Conservation (phyloP, 2,797 vertebrate genomes). For the Aldrovandia affinis region DNA sequence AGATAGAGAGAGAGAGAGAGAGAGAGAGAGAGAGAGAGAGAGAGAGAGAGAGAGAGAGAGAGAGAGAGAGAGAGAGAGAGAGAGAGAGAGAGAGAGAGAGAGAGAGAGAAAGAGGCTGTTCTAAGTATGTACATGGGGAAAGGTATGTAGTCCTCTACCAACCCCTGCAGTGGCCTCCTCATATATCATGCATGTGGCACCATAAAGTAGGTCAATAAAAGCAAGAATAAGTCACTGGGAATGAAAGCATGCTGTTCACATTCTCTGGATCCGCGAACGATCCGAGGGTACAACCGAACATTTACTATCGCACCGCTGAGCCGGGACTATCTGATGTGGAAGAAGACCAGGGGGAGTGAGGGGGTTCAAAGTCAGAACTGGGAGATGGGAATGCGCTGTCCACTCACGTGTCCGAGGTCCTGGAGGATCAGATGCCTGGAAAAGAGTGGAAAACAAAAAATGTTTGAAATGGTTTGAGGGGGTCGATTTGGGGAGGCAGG, state of each 20-base stretch:
- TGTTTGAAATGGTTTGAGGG: neutral
- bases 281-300: neutral
- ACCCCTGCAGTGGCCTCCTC: slow-evolving; percentile 52
- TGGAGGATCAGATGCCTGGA: neutral
- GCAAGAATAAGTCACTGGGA: neutral
- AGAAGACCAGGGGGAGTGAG: neutral
- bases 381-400: neutral
- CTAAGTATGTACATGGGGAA: slow-evolving; percentile 62
- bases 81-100: too few species aligned
- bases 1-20: slow-evolving; percentile 59
- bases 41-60: too few species aligned
- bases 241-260: neutral
- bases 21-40: slow-evolving; percentile 68
- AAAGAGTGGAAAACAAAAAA: neutral
- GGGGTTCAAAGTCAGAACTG: neutral
- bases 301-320: neutral
- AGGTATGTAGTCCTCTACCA: slow-evolving; percentile 49
- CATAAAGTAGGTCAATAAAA: slow-evolving; percentile 74
- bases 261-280: neutral
- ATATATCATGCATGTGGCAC: slow-evolving; percentile 64
- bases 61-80: too few species aligned
- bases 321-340: neutral
- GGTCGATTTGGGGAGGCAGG: neutral
- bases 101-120: too few species aligned
- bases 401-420: neutral